Base-by-base conservation (phyloP, 2,113 vertebrate genomes). In the Xenus cinereus region DNA sequence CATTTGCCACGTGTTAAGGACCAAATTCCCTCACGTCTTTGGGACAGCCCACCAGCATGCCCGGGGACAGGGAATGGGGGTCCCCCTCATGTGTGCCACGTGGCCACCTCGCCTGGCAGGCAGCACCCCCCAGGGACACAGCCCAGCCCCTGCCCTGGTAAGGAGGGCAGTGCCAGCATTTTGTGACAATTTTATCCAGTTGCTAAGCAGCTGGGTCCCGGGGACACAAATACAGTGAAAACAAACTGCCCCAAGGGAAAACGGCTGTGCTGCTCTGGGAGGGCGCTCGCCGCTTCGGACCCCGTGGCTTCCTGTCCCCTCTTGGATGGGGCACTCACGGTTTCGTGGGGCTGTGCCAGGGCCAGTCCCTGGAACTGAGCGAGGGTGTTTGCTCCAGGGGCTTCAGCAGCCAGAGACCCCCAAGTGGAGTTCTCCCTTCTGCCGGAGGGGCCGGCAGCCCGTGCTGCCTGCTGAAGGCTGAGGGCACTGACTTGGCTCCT, bases 271-370 rank as follows among this genome's bases (percentile, higher is more conserved):
- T 75, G 60, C 59, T 60, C 56, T 15, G 41, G 59, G 78, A 80
- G 48, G 39, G 27, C 53, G 0, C 43, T 62, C 17, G 7, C 6
- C 0, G 2, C 57, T 60, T 68, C 1, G 3, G 32, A 30, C 30
- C 39, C n/a, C 5, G 0, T 5, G n/a, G 57, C 84, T 45, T 66
- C 91, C 21, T 59, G 46, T 72, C 7, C 35, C 22, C n/a, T 48
- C 13, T 35, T 64, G 0, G 0, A 35, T 22, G 41, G 12, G 32
- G 20, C 4, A 1, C 4, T 0, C 21, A 6, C 0, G 0, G 11
- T 18, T 59, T 15, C 0, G 0, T 6, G 32, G 39, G 53, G 35
- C 57, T 41, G 50, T 10, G 22, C 53, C 37, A 33, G 16, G 19
- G 15, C 18, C 60, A 22, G 45, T 66, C 17, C 22, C 71, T n/a